Evolutionary conservation across 2,797 vertebrate genomes (phyloP).

Genomic region (Gallinago nigripennis): DNA sequence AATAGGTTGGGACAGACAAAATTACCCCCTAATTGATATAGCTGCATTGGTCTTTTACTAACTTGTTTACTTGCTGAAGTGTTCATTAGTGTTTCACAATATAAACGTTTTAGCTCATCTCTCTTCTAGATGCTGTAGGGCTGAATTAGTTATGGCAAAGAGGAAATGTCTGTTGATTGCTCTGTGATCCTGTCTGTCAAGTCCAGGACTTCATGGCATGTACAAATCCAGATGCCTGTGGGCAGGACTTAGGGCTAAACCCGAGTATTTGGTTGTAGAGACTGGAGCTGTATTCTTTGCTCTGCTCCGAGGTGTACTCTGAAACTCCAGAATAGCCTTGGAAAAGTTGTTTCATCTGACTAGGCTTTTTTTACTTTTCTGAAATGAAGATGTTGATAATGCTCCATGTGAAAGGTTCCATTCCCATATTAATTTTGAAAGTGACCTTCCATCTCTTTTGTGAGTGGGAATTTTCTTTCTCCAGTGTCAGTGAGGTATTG

Average conservation of each 20-base stretch:
- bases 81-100: not conserved
- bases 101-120: not conserved
- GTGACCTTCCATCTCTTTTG: not conserved
- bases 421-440: not conserved
- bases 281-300: not conserved
- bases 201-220: not conserved
- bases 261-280: not conserved
- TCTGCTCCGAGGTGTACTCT: not conserved
- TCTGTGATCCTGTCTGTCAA: not conserved
- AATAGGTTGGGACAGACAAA: not conserved
- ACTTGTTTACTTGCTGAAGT: not conserved
- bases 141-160: not conserved
- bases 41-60: not conserved
- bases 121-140: not conserved
- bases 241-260: not conserved
- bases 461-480: not conserved
- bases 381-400: not conserved
- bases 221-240: not conserved
- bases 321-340: not conserved
- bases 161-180: not conserved
- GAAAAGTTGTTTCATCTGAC: not conserved
- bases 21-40: not conserved
- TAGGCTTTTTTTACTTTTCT: not conserved
- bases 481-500: not conserved
- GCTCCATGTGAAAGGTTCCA: not conserved